Percentiles rank a stretch among this genome's conserved stretches.
Conservation (phyloP, 2,888 invertebrate genomes). For the Ophioninae sp. region DNA sequence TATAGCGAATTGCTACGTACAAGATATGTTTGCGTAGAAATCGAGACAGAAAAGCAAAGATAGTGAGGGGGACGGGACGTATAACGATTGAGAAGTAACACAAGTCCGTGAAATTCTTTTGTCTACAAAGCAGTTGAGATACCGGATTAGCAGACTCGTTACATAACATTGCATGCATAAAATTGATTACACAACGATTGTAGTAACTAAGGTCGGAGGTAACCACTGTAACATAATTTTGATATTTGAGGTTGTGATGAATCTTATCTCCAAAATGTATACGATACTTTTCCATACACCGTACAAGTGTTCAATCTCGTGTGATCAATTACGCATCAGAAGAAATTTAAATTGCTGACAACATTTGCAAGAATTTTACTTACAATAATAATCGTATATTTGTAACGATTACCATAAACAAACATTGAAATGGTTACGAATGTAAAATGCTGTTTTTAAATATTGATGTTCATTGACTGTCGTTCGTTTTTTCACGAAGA, state of each 20-base stretch:
- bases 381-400: background rate
- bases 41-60: constrained; percentile 2
- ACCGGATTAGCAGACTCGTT: constrained; percentile 22
- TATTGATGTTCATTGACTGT: background rate
- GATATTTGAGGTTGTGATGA: background rate
- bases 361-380: background rate
- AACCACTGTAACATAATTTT: background rate
- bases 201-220: constrained; percentile 9
- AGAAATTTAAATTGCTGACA: background rate
- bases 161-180: constrained; percentile 29
- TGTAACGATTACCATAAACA: background rate
- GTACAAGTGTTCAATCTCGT: background rate
- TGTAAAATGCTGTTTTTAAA: background rate
- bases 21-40: background rate
- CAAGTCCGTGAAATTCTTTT: constrained; percentile 36
- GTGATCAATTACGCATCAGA: background rate
- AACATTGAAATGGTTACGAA: background rate
- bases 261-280: background rate
- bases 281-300: background rate
- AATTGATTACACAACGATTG: constrained; percentile 28
- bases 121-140: constrained; percentile 33
- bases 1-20: constrained; percentile 8
- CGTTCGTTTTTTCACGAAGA: background rate
- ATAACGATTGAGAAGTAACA: constrained; percentile 7
- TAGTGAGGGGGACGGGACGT: background rate